phyloP scores from a whole-genome alignment of 2,113 vertebrate genomes.

The Triplophysa dalaica region DNA sequence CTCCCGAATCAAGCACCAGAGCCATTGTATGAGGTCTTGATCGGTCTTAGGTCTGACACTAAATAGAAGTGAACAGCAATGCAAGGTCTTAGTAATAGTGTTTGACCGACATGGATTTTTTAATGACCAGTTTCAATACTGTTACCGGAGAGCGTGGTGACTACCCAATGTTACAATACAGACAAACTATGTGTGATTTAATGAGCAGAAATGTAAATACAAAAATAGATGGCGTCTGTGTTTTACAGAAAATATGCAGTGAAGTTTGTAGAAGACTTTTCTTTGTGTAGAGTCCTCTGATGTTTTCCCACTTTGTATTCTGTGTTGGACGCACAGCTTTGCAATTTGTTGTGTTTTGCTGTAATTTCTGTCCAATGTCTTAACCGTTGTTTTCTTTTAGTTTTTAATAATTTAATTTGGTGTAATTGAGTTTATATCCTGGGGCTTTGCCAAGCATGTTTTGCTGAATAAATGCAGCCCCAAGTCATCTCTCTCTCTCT shows the following conservation, averaged over 20 bases:
- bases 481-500: background rate
- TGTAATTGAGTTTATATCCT: constrained; percentile 25
- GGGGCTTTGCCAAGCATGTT: constrained; percentile 13
- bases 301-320: background rate
- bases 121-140: background rate
- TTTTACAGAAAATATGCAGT: background rate
- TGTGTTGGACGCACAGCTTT: background rate
- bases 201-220: too few species aligned
- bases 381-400: constrained; percentile 18
- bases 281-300: background rate
- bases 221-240: background rate
- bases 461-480: background rate
- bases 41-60: background rate
- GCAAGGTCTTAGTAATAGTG: background rate
- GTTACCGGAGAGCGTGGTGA: too few species aligned
- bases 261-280: background rate
- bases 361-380: constrained; percentile 10
- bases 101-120: background rate
- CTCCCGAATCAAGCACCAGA: background rate
- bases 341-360: background rate
- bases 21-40: background rate
- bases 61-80: background rate
- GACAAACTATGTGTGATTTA: too few species aligned
- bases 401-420: constrained; percentile 31
- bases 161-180: too few species aligned